A percentile compares a stretch with the other conserved stretches of the same genome.
Conservation (phyloP, 2,113 vertebrate genomes). For the Mungos mungo region DNA sequence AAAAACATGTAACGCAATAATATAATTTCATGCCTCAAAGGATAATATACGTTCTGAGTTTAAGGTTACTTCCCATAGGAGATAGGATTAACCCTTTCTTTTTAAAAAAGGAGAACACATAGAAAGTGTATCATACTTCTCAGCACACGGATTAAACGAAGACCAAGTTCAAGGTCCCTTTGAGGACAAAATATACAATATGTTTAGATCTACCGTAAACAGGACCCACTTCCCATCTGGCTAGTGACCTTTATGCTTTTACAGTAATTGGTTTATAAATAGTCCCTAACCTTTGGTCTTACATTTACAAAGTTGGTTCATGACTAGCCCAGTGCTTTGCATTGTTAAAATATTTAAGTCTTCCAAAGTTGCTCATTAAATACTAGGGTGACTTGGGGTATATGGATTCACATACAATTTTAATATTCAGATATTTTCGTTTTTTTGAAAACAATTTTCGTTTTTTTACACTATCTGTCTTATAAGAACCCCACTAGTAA, state of each 20-base stretch:
- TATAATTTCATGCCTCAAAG: not conserved
- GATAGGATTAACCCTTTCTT: not conserved
- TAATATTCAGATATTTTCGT: too few species aligned
- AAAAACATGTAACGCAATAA: not conserved
- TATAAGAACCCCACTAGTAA: not conserved
- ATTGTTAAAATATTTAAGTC: not conserved
- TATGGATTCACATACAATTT: not conserved
- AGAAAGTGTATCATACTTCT: not conserved
- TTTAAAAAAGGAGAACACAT: not conserved
- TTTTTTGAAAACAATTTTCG: not conserved
- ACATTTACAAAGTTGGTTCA: not conserved
- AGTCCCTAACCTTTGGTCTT: not conserved
- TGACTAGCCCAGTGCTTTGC: not conserved
- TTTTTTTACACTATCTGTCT: not conserved
- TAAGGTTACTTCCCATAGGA: not conserved
- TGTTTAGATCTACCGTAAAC: conserved; percentile 3
- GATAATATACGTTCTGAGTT: not conserved
- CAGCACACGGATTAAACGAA: not conserved
- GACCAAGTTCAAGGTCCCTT: not conserved
- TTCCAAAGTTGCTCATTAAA: not conserved
- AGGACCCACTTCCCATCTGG: not conserved
- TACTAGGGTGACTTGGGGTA: not conserved
- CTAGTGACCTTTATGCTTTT: not conserved
- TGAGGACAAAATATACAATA: not conserved
- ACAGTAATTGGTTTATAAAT: not conserved